A percentile compares a stretch with the other conserved stretches of the same genome.
Conservation (phyloP, 2,888 invertebrate genomes). For the Caenorhabditis becei region DNA sequence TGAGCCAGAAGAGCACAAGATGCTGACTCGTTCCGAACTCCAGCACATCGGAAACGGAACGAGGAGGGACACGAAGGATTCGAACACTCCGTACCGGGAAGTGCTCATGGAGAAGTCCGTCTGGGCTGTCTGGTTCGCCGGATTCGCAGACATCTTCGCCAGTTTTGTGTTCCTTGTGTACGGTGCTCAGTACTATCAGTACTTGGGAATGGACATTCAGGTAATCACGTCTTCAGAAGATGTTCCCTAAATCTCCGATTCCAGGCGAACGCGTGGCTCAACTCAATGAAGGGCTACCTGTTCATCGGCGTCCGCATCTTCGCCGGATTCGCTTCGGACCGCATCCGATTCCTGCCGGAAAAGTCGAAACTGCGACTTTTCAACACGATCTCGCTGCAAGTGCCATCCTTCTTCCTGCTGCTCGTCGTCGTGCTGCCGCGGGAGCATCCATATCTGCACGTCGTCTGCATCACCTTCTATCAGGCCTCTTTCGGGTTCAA, state of each 20-base stretch:
- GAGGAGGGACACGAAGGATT: conserved; percentile 25
- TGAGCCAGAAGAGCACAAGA: conserved; percentile 48
- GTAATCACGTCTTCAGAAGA: background rate
- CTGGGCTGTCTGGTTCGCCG: conserved; percentile 66
- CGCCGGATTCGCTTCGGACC: conserved; percentile 62
- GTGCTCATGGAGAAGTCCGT: conserved; percentile 57
- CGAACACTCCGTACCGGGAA: conserved; percentile 45
- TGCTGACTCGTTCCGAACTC: conserved; percentile 44
- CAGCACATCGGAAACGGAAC: conserved; percentile 40
- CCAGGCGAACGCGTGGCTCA: conserved; percentile 63
- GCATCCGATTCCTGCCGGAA: conserved; percentile 48
- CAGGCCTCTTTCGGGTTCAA: conserved; percentile 68
- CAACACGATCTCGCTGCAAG: conserved; percentile 64
- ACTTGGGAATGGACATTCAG: conserved; percentile 60
- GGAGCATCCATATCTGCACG: conserved; percentile 60
- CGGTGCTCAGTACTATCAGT: conserved; percentile 63
- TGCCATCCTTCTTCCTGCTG: conserved; percentile 63
- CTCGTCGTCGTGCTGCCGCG: conserved; percentile 51
- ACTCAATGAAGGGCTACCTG: conserved; percentile 59
- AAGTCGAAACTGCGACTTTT: conserved; percentile 62
- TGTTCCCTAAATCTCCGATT: background rate
- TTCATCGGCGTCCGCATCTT: conserved; percentile 58
- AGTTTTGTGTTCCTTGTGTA: conserved; percentile 65
- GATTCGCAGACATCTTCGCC: conserved; percentile 64
- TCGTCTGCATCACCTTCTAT: conserved; percentile 63